Base-by-base conservation (phyloP, 1,140 invertebrate genomes). In the Platyscapa corneri region DNA sequence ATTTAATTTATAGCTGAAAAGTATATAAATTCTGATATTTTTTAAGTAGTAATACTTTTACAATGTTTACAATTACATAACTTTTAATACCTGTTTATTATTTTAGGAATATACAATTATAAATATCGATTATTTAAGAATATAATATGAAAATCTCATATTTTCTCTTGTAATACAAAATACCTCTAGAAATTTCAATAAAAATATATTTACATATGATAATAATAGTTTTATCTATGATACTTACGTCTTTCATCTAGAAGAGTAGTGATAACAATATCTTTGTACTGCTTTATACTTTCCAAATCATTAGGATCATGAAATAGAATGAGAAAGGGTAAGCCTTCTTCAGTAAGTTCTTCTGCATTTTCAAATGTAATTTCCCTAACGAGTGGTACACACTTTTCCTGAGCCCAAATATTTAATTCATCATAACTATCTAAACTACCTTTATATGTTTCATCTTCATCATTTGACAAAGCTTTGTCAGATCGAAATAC, bases 361-460 rank as follows among this genome's bases (percentile, higher is more conserved):
- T 99, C 99, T 34, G 99, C 99, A 95, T 99, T 99, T 94, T 99
- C 98, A 93, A 99, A 99, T 7, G 98, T 99, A 74, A 99, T 99
- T 93, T 99, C 98, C 83, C 97, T 93, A 0, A 98, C 97, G 37
- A 97, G 91, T 1, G 97, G 97, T 27, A 98, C 96, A 91, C 99
- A 99, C 90, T 97, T 97, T 79, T 97, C 96, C 85, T 97, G 96
- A 0, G 97, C 95, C 99, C 98, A 99, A 81, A 96, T 95, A 88
- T 97, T 95, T 1, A 97, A 89, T 88, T 97, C 96, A 89, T 97
- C 97, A 90, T 96, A 97, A 90, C 95, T 96, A 18, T 92, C 92
- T 67, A 97, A 89, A 88, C 95, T 95, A 7, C 97, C 97, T 32
- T 92, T 95, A 89, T 95, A 98, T 16, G 97, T 97, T 92, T 97